Evolutionary conservation across 2,888 invertebrate species (phyloP).

Genomic region (Mesochorus sp.): DNA sequence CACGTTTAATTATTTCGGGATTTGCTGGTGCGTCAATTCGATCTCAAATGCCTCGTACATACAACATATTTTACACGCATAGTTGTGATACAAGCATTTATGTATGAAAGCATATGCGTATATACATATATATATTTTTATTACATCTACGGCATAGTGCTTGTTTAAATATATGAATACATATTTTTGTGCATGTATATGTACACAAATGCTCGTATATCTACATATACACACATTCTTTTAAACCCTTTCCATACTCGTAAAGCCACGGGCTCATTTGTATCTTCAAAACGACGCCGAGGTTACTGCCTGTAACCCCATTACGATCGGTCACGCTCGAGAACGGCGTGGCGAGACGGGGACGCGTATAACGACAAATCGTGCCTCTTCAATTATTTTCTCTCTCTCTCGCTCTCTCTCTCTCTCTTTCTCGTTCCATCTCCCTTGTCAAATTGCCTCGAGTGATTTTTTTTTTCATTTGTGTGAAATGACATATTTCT

Average conservation of each 20-base stretch:
- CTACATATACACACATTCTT: slow-evolving; percentile 30
- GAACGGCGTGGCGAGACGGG: slow-evolving; percentile 53
- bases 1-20: too few species aligned
- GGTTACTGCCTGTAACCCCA: slow-evolving; percentile 74
- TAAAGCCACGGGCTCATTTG: slow-evolving; percentile 69
- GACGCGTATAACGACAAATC: slow-evolving; percentile 62
- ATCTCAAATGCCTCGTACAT: not conserved
- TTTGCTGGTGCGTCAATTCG: too few species aligned
- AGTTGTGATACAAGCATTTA: too few species aligned
- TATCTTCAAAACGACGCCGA: slow-evolving; percentile 70
- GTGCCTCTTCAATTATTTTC: slow-evolving; percentile 58
- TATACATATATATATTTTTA: slow-evolving; percentile 16
- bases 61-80: not conserved
- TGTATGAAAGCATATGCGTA: too few species aligned
- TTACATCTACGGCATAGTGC: slow-evolving; percentile 13
- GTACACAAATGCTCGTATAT: slow-evolving; percentile 19
- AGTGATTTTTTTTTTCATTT: slow-evolving; percentile 19
- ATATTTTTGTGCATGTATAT: slow-evolving; percentile 8
- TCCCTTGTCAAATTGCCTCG: slow-evolving; percentile 20
- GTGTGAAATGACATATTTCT: slow-evolving; percentile 16
- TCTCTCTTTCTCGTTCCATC: slow-evolving; percentile 4
- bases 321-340: slow-evolving; percentile 72
- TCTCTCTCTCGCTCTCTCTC: slow-evolving; percentile 18
- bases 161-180: not conserved
- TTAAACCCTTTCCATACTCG: slow-evolving; percentile 53